Evolutionary conservation across 2,797 vertebrate genomes (phyloP).

Genomic region (Sparidentex hasta): DNA sequence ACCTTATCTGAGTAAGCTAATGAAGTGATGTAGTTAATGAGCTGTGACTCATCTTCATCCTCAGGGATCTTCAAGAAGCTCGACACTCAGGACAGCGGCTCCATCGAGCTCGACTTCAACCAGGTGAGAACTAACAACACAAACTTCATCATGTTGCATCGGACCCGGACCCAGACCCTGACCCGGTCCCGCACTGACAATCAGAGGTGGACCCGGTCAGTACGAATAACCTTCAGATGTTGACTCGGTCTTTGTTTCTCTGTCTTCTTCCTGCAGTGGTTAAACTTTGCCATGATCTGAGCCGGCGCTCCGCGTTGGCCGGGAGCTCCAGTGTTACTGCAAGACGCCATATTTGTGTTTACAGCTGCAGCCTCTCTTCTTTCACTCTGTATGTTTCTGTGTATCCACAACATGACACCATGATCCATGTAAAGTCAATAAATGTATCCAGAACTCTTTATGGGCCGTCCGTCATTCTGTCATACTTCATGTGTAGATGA

Average conservation of each 20-base stretch:
- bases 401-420: not conserved
- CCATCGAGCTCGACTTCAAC: constrained; percentile 80
- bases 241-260: not conserved
- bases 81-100: constrained; percentile 73
- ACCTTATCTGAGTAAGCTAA: not conserved
- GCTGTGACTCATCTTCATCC: not conserved
- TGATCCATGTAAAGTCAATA: constrained; percentile 39
- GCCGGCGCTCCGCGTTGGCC: not conserved
- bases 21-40: not conserved
- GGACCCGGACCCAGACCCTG: not conserved
- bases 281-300: constrained; percentile 86
- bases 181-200: not conserved
- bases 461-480: not conserved
- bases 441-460: constrained; percentile 4
- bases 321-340: constrained; percentile 1
- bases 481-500: too few relatives aligned
- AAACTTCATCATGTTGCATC: not conserved
- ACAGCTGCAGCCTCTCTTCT: constrained; percentile 15
- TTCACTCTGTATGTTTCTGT: not conserved
- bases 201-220: too few relatives aligned
- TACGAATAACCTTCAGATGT: not conserved
- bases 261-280: constrained; percentile 78
- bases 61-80: constrained; percentile 82
- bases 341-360: constrained; percentile 2
- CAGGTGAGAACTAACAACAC: constrained; percentile 67